Evolutionary conservation across 53 echinoderm and acorn worm species (phyloP).

Genomic region (Glandiceps talaboti): DNA sequence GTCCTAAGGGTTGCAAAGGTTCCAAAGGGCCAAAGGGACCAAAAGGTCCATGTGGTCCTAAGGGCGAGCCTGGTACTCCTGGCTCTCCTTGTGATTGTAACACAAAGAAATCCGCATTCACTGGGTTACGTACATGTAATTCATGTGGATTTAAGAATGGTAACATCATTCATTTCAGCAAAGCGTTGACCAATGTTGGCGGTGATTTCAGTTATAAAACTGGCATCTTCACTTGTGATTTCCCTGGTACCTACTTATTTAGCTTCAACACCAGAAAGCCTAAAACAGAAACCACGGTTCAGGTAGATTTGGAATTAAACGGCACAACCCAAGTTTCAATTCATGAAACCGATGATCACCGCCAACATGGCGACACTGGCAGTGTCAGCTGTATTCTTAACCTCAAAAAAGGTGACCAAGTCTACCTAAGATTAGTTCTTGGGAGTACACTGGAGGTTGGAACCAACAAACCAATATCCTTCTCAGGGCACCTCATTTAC

Average conservation of each 20-base stretch:
- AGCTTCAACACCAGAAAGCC: neutral
- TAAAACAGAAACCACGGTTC: neutral
- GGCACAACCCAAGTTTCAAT: neutral
- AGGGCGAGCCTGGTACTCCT: constrained; percentile 15
- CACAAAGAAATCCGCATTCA: neutral
- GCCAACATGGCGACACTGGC: neutral
- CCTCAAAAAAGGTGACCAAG: neutral
- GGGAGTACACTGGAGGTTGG: neutral
- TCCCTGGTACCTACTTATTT: neutral
- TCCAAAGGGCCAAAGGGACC: constrained; percentile 5
- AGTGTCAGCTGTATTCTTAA: neutral
- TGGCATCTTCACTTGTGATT: neutral
- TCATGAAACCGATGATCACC: neutral
- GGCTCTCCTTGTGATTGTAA: neutral
- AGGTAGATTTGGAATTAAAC: neutral
- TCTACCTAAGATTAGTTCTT: neutral
- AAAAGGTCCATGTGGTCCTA: constrained; percentile 16
- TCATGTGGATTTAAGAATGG: neutral
- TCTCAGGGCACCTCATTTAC: neutral
- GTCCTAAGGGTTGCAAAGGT: constrained; percentile 4
- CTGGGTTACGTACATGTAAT: neutral
- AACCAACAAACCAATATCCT: neutral
- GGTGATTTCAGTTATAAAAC: neutral
- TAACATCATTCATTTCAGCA: neutral
- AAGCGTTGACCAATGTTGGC: neutral